phyloP scores from a whole-genome alignment of 2,797 vertebrate genomes.

The Pristis pectinata region DNA sequence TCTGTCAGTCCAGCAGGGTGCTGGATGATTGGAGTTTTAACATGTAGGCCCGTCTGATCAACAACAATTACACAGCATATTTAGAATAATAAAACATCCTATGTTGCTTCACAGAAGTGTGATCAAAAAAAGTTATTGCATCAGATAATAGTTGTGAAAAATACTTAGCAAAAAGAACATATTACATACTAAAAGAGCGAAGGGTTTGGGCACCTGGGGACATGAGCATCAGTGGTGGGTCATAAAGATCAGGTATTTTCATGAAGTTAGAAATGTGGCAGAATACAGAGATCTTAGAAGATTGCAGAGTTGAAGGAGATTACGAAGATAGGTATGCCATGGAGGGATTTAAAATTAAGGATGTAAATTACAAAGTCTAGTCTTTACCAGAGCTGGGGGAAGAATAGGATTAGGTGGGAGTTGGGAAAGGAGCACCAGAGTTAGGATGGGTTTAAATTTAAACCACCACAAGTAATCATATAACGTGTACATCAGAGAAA shows the following conservation, averaged over 20 bases:
- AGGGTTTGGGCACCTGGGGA: background rate
- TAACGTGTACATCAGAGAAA: background rate
- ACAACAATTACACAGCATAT: background rate
- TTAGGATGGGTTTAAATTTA: background rate
- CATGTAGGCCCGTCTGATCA: background rate
- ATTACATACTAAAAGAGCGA: background rate
- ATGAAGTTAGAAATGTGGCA: background rate
- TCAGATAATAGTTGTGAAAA: background rate
- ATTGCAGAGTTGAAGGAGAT: background rate
- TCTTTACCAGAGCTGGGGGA: background rate
- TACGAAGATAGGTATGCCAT: background rate
- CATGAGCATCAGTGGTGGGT: background rate
- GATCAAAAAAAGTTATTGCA: background rate
- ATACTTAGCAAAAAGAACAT: background rate
- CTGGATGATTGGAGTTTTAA: too few species aligned
- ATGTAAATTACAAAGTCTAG: background rate
- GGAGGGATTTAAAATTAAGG: background rate
- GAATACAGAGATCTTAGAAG: background rate
- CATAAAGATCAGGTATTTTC: background rate
- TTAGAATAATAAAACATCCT: background rate
- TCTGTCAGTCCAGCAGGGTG: too few species aligned
- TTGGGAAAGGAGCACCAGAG: background rate
- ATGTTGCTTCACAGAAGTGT: background rate
- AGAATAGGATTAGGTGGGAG: background rate
- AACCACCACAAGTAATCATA: background rate